phyloP scores from a whole-genome alignment of 2,888 invertebrate species.

The Cosmia trapezina region DNA sequence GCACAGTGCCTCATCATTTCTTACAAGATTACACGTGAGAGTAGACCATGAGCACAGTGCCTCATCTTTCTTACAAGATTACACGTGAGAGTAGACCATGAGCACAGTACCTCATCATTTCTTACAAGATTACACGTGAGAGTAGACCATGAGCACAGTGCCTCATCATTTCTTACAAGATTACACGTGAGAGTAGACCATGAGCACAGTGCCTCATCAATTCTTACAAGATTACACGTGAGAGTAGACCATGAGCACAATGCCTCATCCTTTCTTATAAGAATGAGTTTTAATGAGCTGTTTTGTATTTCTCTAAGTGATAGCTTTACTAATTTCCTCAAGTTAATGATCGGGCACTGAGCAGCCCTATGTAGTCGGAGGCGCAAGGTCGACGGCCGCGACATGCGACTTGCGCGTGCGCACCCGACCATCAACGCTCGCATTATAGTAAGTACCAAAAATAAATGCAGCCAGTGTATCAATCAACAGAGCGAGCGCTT shows the following conservation, averaged over 20 bases:
- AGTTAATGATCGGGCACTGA: background rate
- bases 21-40: no score
- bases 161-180: no score
- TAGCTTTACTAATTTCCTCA: background rate
- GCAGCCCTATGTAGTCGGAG: constrained; percentile 47
- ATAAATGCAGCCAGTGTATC: constrained; percentile 47
- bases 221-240: background rate
- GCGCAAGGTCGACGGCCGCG: constrained; percentile 76
- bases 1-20: no score
- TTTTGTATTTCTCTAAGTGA: background rate
- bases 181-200: no score
- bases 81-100: no score
- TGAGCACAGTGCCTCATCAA: no score
- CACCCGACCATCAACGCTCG: constrained; percentile 37
- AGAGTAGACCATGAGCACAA: background rate
- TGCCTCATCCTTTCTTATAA: background rate
- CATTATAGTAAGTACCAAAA: constrained; percentile 26
- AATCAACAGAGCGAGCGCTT: constrained; percentile 28
- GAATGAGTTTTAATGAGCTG: background rate
- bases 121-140: no score
- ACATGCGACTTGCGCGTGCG: constrained; percentile 63
- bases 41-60: no score
- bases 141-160: no score
- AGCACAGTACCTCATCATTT: no score
- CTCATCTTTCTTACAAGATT: no score